Base-by-base conservation (phyloP, 2,797 vertebrate species). In the Takifugu ocellatus region DNA sequence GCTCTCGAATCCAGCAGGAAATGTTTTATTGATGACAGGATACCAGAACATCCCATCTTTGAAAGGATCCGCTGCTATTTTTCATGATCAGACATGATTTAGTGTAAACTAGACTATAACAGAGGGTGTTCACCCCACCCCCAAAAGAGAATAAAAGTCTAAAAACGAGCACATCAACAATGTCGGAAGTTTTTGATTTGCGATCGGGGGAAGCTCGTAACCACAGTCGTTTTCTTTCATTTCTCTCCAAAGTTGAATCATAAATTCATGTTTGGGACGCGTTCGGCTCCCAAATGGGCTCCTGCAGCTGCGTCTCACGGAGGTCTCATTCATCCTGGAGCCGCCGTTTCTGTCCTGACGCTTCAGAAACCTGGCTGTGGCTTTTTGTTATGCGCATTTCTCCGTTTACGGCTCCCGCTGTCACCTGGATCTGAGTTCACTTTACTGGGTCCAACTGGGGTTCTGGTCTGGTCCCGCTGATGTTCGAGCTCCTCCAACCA, bases 31-130 rank as follows among this genome's bases (percentile, higher is more conserved):
- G 76, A 81, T 76, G 73, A 65, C 59, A 72, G 51, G 65, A 77
- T 70, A 60, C 45, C 42, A 46, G 61, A 82, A 61, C 52, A 52
- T 44, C 69, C 78, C 82, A 84, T 74, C 78, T 76, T 79, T 77
- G 46, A 58, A 63, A 70, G 50, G 45, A 61, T 78, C 63, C 79
- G 66, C 74, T 39, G 11, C 51, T 29, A 12, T 14, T 39, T 39
- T 4, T 39, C 3, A 14, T 33, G 31, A 33, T 12, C 36, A 39
- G 36, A 14, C 12, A 11, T 39, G 3, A 76, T 49, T 65, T 54
- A 52, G 16, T 59, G 54, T 49, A 60, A 56, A 56, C 49, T 43
- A 61, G 36, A 39, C 11, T 5, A 2, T 8, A 33, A 11, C 33
- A 39, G 36, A 39, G 3, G 12, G 12, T 12, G 3, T 7, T 39